Conservation (phyloP, 2,113 vertebrate genomes). For the Saguinus imperator region DNA sequence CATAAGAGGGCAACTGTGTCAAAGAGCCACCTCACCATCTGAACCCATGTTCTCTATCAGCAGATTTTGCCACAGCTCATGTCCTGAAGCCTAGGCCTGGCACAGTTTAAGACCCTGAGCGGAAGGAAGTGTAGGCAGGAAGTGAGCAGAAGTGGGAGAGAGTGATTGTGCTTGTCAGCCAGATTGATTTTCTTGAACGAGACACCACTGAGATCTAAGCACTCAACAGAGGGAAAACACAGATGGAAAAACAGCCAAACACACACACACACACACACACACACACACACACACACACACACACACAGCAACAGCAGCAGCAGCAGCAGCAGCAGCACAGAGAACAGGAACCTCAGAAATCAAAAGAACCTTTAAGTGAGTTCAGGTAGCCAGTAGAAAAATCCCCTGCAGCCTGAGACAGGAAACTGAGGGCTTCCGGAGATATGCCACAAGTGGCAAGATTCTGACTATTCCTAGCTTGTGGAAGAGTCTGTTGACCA, state of each 20-base stretch:
- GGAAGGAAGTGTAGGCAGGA: not conserved
- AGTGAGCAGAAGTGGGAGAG: not conserved
- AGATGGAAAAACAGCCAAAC: not conserved
- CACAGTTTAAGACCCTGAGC: not conserved
- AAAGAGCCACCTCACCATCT: not conserved
- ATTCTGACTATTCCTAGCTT: not conserved
- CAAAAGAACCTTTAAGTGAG: not conserved
- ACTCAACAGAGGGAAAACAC: not conserved
- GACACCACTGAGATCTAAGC: not conserved
- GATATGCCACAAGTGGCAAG: not conserved
- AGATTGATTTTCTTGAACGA: not conserved
- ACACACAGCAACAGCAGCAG: no score
- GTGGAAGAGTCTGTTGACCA: not conserved
- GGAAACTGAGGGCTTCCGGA: not conserved
- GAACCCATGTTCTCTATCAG: conserved; percentile 26
- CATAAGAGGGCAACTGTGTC: not conserved
- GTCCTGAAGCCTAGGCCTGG: not conserved
- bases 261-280: not conserved
- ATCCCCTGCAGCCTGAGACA: not conserved
- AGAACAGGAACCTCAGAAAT: not conserved
- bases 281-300: no score
- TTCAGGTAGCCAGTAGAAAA: not conserved
- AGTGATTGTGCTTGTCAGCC: not conserved
- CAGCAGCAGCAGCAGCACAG: not conserved
- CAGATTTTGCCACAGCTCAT: conserved; percentile 12